Evolutionary conservation across 2,113 vertebrate species (phyloP).

Genomic region (Protobothrops mucrosquamatus): DNA sequence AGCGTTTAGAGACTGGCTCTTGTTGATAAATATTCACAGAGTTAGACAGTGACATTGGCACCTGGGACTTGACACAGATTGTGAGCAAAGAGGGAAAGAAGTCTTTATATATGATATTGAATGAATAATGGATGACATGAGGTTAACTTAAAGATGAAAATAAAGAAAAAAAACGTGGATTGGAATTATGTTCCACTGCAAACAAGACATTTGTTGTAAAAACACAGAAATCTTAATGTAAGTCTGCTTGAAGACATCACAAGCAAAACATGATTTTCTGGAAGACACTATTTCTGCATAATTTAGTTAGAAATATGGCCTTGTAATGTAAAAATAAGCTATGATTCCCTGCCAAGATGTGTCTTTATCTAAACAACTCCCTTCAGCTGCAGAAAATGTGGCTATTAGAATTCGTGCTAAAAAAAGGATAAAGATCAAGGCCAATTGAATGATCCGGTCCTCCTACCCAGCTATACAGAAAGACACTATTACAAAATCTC

Average conservation of each 20-base stretch:
- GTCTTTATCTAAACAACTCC: background rate
- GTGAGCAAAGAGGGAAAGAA: background rate
- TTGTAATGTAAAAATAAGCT: background rate
- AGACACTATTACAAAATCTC: background rate
- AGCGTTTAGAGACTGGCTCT: background rate
- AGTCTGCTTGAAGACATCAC: background rate
- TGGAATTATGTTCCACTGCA: background rate
- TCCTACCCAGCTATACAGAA: background rate
- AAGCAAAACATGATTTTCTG: background rate
- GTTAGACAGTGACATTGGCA: slow-evolving; percentile 4
- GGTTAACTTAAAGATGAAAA: slow-evolving; percentile 14
- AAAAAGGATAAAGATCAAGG: background rate
- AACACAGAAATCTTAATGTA: background rate
- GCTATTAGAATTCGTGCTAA: background rate
- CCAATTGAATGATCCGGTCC: background rate
- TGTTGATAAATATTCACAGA: slow-evolving; percentile 3
- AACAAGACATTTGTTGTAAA: slow-evolving; percentile 1
- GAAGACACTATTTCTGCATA: background rate
- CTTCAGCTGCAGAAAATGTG: background rate
- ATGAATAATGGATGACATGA: slow-evolving; percentile 9
- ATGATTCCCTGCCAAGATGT: background rate
- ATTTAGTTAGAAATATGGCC: background rate
- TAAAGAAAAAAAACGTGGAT: background rate
- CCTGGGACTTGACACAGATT: slow-evolving; percentile 23
- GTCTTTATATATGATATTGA: background rate